Evolutionary conservation across 2,888 invertebrate species (phyloP), one percentile per base, ranked within the genome.

Genomic region (Byasa hedistus): DNA sequence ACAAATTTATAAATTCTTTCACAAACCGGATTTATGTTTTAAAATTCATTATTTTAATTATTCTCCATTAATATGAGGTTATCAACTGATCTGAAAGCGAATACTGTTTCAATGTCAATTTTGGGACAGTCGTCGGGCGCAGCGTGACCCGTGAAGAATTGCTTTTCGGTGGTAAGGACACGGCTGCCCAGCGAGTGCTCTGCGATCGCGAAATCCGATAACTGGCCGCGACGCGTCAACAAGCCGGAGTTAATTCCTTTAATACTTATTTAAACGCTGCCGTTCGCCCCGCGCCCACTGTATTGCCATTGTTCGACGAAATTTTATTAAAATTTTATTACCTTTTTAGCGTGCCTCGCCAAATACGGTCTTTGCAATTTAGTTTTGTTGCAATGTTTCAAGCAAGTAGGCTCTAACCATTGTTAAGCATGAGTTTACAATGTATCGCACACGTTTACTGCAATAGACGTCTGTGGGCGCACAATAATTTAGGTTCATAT

Each of bases 231-330:
- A 84, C 85, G 81, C 88, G 87, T 87, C 89, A 89, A 90, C 90
- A 86, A 89, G 87, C 83, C 87, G 83, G 77, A 85, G 84, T 87
- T 89, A 89, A 89, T 90, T 85, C 85, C 82, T 85, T 88, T 86
- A 84, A 87, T 87, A 86, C 84, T 83, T 81, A 83, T 85, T 89
- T 86, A 84, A 82, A 87, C 79, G 58, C 66, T 66, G 66, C 61
- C 44, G 76, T 77, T 78, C 75, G 72, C 79, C 80, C 80, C 76
- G 78, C 78, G 75, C 76, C 76, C 70, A 76, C 77, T 79, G 72
- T 82, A 80, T 81, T 78, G 76, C 86, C 82, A 89, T 89, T 89
- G 89, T 89, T 89, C 81, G 78, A 78, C 77, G 74, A 73, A 79
- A 67, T 67, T 77, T 78, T 75, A 76, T 83, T 74, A 75, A 75